Conservation (phyloP, 1,140 invertebrate genomes). For the Anastrepha obliqua region DNA sequence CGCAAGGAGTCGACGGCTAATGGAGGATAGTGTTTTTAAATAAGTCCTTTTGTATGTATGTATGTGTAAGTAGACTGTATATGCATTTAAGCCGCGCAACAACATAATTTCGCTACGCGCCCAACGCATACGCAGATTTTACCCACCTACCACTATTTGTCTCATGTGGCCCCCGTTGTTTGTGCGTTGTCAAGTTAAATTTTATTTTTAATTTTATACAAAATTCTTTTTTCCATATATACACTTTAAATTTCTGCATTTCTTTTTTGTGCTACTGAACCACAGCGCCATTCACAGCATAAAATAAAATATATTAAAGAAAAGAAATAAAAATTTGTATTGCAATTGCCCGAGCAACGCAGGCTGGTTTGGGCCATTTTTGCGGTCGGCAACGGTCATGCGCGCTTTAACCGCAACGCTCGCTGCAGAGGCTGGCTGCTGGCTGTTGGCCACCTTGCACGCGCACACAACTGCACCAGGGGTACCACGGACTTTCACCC, state of each 20-base stretch:
- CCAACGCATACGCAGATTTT: background rate
- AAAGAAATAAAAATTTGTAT: background rate
- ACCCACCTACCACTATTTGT: conserved; percentile 4
- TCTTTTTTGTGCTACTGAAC: conserved; percentile 45
- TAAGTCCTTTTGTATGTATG: too few species aligned
- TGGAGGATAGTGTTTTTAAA: too few species aligned
- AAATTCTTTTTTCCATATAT: background rate
- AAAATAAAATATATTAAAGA: background rate
- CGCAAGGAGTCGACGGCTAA: background rate
- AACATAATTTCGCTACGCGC: background rate
- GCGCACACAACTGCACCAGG: background rate
- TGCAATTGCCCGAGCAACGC: background rate
- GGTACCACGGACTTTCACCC: background rate
- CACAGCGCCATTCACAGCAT: conserved; percentile 9
- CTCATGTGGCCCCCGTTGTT: background rate
- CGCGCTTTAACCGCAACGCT: conserved; percentile 4
- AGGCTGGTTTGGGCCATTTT: conserved; percentile 43
- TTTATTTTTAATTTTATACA: conserved; percentile 52
- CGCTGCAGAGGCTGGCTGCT: background rate
- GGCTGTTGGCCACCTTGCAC: background rate
- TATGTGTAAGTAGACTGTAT: too few species aligned
- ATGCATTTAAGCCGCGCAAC: background rate
- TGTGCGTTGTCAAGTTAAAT: conserved; percentile 47
- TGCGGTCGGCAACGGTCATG: conserved; percentile 47
- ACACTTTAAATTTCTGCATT: conserved; percentile 25